Conservation (phyloP, 2,888 invertebrate genomes). For the Chrysolina oricalcia region DNA sequence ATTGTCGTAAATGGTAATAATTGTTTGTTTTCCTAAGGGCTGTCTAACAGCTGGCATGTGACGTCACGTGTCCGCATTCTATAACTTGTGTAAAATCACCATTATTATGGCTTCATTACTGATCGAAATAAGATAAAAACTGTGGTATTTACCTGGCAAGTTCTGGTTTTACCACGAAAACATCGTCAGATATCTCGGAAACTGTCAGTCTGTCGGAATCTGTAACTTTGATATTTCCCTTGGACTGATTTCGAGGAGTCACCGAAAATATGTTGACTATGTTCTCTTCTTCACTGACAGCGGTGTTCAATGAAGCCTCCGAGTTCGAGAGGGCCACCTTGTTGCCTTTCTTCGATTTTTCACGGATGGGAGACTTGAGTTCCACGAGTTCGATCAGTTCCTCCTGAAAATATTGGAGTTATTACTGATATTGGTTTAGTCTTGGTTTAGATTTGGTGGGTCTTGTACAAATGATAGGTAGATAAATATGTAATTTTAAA, state of each 20-base stretch:
- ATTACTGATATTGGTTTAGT: neutral
- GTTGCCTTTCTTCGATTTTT: slow-evolving; percentile 43
- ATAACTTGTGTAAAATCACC: too few relatives aligned
- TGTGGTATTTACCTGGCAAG: slow-evolving; percentile 25
- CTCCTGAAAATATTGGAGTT: slow-evolving; percentile 48
- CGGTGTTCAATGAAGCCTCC: slow-evolving; percentile 32
- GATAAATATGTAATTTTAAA: neutral
- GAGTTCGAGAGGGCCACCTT: slow-evolving; percentile 43
- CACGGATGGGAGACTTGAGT: slow-evolving; percentile 50
- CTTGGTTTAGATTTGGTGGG: neutral
- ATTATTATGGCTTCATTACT: too few relatives aligned
- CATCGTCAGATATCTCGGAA: slow-evolving; percentile 59
- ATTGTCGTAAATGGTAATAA: too few relatives aligned
- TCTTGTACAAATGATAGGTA: neutral
- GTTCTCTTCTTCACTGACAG: slow-evolving; percentile 41
- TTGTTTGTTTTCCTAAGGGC: too few relatives aligned
- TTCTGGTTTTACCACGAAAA: slow-evolving; percentile 49
- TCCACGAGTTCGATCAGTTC: slow-evolving; percentile 58
- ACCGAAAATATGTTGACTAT: slow-evolving; percentile 53
- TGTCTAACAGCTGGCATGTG: too few relatives aligned
- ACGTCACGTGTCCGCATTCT: too few relatives aligned
- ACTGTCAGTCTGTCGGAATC: slow-evolving; percentile 48
- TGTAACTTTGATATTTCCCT: slow-evolving; percentile 38
- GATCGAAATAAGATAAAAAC: neutral
- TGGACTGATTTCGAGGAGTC: slow-evolving; percentile 44